Evolutionary conservation across 2,113 vertebrate genomes (phyloP), one percentile per base, ranked within the genome.

Genomic region (Chamaea fasciata): DNA sequence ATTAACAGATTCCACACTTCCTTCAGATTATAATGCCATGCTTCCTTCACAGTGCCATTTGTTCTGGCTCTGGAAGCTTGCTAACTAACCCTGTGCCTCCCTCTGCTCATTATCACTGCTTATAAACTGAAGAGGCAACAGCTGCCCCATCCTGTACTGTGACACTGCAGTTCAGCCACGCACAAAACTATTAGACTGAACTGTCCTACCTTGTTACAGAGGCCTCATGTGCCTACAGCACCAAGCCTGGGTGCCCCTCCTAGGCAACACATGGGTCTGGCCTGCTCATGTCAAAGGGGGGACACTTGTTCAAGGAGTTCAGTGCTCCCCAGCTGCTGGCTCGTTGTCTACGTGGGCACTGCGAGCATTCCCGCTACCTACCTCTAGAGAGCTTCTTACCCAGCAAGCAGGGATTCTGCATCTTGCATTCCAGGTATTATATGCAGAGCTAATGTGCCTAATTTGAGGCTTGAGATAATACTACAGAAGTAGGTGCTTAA

Each of bases 391-490:
- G 79, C 79, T 83, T 76, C 68, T 77, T 31, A 86, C 15, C 64
- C 92, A 70, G 47, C 80, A 55, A 87, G 63, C 33, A 71, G 30
- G 33, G 68, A 87, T 81, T 52, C 82, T 83, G 77, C 63, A 44
- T 33, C 92, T 74, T 81, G 69, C 73, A 71, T 76, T 86, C 76
- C 85, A 92, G 70, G 90, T 86, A 92, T 92, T 92, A 93, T 28
- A 92, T 7, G 52, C 69, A 81, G 60, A 92, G 89, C 47, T 96
- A 94, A 94, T 59, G 87, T 92, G 90, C 86, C 94, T 95, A 95
- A 96, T 90, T 95, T 87, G 86, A 94, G 91, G 86, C 94, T 96
- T 94, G 92, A 90, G 89, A 92, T 97, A 97, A 94, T 89, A 92
- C 89, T 75, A 78, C 47, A 90, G 56, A 95, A 96, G 96, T 94